A percentile compares a stretch with the other conserved stretches of the same genome.
These are phyloP conservation scores for Drosophila lini DNA, from an alignment of 1,140 invertebrate species.

Conservation along the genomic window DNA sequence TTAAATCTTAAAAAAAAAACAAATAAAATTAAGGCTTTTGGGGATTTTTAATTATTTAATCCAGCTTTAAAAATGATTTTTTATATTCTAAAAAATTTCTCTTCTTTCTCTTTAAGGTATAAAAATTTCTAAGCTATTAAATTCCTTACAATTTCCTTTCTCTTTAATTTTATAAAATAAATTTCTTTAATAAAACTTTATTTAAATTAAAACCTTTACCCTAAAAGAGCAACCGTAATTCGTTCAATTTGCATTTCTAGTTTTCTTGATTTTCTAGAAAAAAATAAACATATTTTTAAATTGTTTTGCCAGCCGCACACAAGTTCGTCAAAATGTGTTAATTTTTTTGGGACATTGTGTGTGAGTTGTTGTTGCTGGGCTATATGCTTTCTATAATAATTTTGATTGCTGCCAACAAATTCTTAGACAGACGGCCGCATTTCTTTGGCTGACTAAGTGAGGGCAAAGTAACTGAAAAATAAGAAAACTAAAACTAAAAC, in stretches of 20 bases:
- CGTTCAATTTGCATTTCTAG: background rate
- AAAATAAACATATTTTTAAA: slow-evolving; percentile 57
- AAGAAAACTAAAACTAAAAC: too few species aligned
- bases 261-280: slow-evolving; percentile 1
- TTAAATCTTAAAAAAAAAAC: background rate
- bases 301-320: slow-evolving; percentile 60
- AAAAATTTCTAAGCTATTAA: too few species aligned
- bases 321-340: slow-evolving; percentile 69
- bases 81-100: too few species aligned
- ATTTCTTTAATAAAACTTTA: background rate
- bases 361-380: slow-evolving; percentile 14
- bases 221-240: slow-evolving; percentile 14
- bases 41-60: background rate
- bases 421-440: slow-evolving; percentile 70
- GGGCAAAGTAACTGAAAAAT: slow-evolving; percentile 15
- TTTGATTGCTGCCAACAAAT: slow-evolving; percentile 79
- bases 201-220: too few species aligned
- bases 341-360: slow-evolving; percentile 61
- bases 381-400: slow-evolving; percentile 56
- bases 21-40: background rate
- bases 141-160: background rate
- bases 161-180: background rate
- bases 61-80: too few species aligned
- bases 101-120: too few species aligned
- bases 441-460: slow-evolving; percentile 47